These are phyloP conservation scores for Cyprinodon tularosa DNA, from an alignment of 2,113 vertebrate genomes.

Conservation along the genomic window DNA sequence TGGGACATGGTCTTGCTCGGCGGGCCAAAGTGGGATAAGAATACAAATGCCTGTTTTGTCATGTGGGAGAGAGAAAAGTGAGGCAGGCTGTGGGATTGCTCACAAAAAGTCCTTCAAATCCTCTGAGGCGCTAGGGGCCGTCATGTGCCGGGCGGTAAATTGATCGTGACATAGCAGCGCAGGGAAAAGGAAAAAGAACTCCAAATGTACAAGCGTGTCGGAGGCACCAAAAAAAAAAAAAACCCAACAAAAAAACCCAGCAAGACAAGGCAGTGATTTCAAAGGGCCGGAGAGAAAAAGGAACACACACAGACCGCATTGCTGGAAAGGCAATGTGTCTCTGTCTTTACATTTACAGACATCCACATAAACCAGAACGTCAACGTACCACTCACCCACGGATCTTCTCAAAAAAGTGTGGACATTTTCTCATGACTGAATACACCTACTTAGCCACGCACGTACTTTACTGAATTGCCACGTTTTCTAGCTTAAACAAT, in stretches of 20 bases:
- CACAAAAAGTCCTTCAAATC: conserved; percentile 76
- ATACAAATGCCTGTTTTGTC: conserved; percentile 72
- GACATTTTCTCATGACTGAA: conserved; percentile 13
- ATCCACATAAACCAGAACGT: neutral
- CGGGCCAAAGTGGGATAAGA: conserved; percentile 64
- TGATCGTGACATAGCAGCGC: conserved; percentile 74
- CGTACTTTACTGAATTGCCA: conserved; percentile 48
- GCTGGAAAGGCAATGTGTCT: conserved; percentile 33
- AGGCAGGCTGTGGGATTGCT: conserved; percentile 67
- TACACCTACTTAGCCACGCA: conserved; percentile 17
- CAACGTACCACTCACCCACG: neutral
- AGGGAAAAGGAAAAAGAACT: conserved; percentile 58
- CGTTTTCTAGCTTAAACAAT: conserved; percentile 65
- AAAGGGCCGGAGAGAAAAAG: conserved; percentile 49
- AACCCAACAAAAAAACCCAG: conserved; percentile 4
- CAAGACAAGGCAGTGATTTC: conserved; percentile 63
- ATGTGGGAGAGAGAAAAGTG: conserved; percentile 63
- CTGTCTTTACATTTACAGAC: conserved; percentile 25
- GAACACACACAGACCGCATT: conserved; percentile 67
- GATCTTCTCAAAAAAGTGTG: neutral
- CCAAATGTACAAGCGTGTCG: conserved; percentile 71
- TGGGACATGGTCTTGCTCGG: conserved; percentile 52
- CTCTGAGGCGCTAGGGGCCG: conserved; percentile 71
- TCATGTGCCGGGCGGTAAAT: conserved; percentile 80
- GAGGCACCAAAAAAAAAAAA: conserved; percentile 31